A percentile compares a stretch with the other conserved stretches of the same genome.
These are phyloP conservation scores for Archips crataeganus DNA, from an alignment of 2,888 invertebrate species.

Conservation along the genomic window DNA sequence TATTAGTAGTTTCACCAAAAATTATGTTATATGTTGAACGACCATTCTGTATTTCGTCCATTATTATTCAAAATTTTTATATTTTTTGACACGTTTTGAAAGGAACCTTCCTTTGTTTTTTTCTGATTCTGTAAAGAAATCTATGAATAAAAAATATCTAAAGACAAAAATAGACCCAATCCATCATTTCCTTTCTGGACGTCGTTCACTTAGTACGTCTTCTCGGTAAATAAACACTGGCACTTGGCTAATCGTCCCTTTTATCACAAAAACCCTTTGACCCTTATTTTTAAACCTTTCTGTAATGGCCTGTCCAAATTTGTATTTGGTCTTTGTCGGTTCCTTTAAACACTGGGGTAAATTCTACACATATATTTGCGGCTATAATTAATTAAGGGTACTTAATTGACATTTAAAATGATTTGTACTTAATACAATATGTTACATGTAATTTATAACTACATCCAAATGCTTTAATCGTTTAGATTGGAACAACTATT, in stretches of 20 bases:
- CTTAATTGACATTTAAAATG: background rate
- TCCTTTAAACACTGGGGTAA: constrained; percentile 5
- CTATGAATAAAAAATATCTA: background rate
- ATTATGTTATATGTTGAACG: no score
- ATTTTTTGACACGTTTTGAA: no score
- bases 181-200: background rate
- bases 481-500: background rate
- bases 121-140: no score
- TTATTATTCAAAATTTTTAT: no score
- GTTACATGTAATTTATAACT: background rate
- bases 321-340: background rate
- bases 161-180: background rate
- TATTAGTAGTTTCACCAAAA: no score
- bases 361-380: constrained; percentile 34
- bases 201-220: background rate
- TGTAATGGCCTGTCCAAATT: constrained; percentile 2
- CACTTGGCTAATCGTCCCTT: constrained; percentile 6
- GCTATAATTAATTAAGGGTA: background rate
- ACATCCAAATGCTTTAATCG: background rate
- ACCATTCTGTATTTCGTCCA: no score
- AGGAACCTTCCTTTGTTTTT: no score
- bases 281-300: constrained; percentile 24
- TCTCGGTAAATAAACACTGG: constrained; percentile 1
- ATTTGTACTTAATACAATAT: background rate
- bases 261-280: constrained; percentile 9